phyloP scores from a whole-genome alignment of 2,113 vertebrate species.

The Grammomys surdaster region DNA sequence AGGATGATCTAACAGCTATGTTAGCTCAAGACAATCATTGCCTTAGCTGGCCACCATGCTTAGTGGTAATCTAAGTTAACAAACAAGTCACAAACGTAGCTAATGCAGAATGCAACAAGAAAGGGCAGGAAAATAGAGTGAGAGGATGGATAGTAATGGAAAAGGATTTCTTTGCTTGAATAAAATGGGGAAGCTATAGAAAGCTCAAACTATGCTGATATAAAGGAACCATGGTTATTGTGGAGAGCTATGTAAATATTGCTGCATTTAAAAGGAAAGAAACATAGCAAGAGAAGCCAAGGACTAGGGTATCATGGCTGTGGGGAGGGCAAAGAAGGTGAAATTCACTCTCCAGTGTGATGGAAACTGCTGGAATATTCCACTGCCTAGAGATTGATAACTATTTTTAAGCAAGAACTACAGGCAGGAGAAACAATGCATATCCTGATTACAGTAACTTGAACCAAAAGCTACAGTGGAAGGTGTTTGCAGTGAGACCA shows the following conservation, averaged over 20 bases:
- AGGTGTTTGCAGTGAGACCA: background rate
- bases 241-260: background rate
- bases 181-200: background rate
- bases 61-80: too few relatives aligned
- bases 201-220: background rate
- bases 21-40: background rate
- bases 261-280: background rate
- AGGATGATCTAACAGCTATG: background rate
- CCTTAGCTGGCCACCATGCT: background rate
- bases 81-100: background rate
- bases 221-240: background rate
- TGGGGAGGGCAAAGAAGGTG: too few relatives aligned
- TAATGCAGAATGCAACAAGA: background rate
- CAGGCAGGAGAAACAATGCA: rapidly evolving
- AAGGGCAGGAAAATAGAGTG: background rate
- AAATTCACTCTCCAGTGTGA: background rate
- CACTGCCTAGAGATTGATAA: background rate
- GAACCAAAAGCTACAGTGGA: background rate
- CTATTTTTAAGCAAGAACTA: background rate
- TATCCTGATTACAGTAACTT: background rate
- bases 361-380: background rate
- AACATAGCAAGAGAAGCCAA: too few relatives aligned
- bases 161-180: background rate
- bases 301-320: too few relatives aligned
- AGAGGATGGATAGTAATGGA: background rate